These are phyloP conservation scores for Deladenus siricidicola DNA, from an alignment of 2,888 invertebrate genomes.

Conservation along the genomic window DNA sequence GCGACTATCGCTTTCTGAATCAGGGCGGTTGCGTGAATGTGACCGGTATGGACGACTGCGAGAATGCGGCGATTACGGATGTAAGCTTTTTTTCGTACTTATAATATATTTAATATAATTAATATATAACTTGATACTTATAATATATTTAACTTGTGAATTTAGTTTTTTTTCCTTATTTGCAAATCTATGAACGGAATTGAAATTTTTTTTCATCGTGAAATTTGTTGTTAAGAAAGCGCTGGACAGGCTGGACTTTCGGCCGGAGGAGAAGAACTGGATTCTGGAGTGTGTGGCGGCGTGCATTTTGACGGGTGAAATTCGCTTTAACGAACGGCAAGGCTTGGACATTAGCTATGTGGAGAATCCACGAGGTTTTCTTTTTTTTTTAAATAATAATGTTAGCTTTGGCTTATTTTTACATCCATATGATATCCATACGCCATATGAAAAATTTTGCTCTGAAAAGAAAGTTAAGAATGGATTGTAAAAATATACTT, in stretches of 20 bases:
- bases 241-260: conserved; percentile 35
- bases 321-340: conserved; percentile 44
- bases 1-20: conserved; percentile 31
- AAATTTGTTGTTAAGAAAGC: conserved; percentile 30
- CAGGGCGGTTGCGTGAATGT: conserved; percentile 28
- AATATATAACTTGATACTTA: neutral
- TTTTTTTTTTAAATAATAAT: too few species aligned
- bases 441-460: too few species aligned
- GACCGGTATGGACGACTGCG: conserved; percentile 28
- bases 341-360: conserved; percentile 47
- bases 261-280: conserved; percentile 30
- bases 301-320: conserved; percentile 47
- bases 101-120: neutral
- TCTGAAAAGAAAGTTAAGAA: too few species aligned
- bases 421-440: too few species aligned
- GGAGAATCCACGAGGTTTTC: conserved; percentile 34
- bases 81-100: conserved; percentile 20
- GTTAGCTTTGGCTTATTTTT: too few species aligned
- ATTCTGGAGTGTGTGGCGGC: conserved; percentile 40
- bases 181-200: too few species aligned
- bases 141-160: neutral
- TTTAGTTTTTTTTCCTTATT: too few species aligned
- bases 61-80: conserved; percentile 18
- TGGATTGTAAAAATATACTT: too few species aligned
- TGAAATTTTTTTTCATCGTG: neutral